Conservation (phyloP, 2,888 invertebrate species). For the Polydrusus tereticollis region DNA sequence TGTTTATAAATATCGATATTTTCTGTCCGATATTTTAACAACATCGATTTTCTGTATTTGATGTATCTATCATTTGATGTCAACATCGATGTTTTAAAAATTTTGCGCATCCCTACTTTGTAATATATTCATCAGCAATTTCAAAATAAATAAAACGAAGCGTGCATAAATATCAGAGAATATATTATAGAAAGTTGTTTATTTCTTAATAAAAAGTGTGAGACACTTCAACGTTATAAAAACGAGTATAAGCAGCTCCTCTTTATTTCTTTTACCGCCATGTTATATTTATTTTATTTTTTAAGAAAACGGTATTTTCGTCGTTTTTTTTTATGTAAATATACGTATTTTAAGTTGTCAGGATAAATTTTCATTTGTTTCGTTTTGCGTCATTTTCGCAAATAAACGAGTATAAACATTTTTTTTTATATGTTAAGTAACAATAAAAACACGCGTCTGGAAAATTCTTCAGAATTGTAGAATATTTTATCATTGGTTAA, state of each 20-base stretch:
- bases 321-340: neutral
- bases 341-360: constrained; percentile 5
- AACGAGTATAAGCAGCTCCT: neutral
- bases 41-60: too few relatives aligned
- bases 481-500: neutral
- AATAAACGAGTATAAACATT: neutral
- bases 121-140: neutral
- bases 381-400: neutral
- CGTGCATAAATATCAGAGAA: neutral
- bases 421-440: neutral
- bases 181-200: neutral
- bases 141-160: too few relatives aligned
- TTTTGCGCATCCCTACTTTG: neutral
- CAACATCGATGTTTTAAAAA: too few relatives aligned
- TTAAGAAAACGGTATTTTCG: neutral
- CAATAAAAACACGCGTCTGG: neutral
- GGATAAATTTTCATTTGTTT: constrained; percentile 6
- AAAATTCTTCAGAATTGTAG: neutral
- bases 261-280: neutral
- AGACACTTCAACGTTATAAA: neutral
- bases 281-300: neutral
- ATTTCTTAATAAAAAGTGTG: neutral
- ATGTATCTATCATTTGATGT: too few relatives aligned
- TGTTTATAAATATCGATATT: too few relatives aligned
- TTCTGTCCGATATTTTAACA: too few relatives aligned